A percentile compares a stretch with the other conserved stretches of the same genome.
These are phyloP conservation scores for Linurgus olivaceus DNA, from an alignment of 2,797 vertebrate genomes.

Conservation along the genomic window DNA sequence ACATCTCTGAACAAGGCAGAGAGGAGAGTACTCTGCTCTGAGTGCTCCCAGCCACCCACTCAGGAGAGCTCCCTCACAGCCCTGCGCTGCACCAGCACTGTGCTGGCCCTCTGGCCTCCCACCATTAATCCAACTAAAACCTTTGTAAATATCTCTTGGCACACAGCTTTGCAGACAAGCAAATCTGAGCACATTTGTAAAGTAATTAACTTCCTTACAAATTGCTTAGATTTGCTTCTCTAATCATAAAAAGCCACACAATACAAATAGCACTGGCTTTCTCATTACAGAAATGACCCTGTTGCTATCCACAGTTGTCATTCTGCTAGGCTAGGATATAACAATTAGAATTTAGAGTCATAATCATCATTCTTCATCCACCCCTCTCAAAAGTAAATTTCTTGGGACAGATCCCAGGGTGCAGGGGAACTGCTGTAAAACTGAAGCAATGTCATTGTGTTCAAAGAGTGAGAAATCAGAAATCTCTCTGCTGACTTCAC, in stretches of 20 bases:
- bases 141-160: not conserved
- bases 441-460: not conserved
- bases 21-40: not conserved
- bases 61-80: not conserved
- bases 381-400: not conserved
- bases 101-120: not conserved
- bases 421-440: not conserved
- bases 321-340: conserved; percentile 14
- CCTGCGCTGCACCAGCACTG: not conserved
- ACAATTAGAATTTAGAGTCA: not conserved
- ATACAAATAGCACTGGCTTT: conserved; percentile 16
- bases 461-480: not conserved
- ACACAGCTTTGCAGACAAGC: conserved; percentile 1
- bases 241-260: conserved; percentile 3
- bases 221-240: conserved; percentile 38
- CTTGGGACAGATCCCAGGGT: not conserved
- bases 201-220: conserved; percentile 42
- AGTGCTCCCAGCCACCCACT: accelerated
- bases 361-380: conserved; percentile 14
- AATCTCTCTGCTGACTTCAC: not conserved
- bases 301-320: conserved; percentile 1
- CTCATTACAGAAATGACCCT: conserved; percentile 44
- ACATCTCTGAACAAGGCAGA: not conserved
- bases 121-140: not conserved
- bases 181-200: conserved; percentile 22